Evolutionary conservation across 2,113 vertebrate genomes (phyloP), one percentile per base, ranked within the genome.

Genomic region (Neotoma lepida): DNA sequence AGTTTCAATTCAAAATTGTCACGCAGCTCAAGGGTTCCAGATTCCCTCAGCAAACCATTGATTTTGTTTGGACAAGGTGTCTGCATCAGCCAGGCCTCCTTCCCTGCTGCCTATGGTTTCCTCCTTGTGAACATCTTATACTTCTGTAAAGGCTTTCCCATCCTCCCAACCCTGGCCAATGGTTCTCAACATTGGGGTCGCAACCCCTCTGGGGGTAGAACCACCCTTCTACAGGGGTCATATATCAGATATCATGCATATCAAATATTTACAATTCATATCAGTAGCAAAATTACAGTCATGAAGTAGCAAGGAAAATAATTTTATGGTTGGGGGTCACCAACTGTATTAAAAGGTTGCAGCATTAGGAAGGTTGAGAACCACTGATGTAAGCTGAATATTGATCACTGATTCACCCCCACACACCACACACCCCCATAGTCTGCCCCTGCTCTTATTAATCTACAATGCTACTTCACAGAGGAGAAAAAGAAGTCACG

Each of bases 11-110:
- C 35, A 49, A 33, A 51, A 14, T 2, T 3, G 3, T 35, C 13
- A 12, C 13, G 22, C 0, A 0, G 41, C 24, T 14, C 9, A 51
- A 15, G 80, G 41, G 81, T 33, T 0, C 33, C 18, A 1, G 33
- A 12, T 10, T 12, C 2, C 1, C 28, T 6, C 20, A 41, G 7
- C 28, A 1, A 13, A 30, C 12, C 71, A 49, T 33, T n/a, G 18
- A 26, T 35, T 14, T 33, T 18, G 33, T 14, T 33, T 18, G 33
- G 39, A 3, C 22, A 56, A 49, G 46, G 0, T 18, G 44, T 41
- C 28, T 46, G 63, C 3, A 22, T 3, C 58, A 20, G 5, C 1
- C 10, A 64, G 51, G 17, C 13, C 46, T 9, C 33, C 46, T 3
- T 54, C 51, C 46, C 85, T 56, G 61, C 22, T 49, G 22, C 6